Evolutionary conservation across 2,797 vertebrate species (phyloP), one percentile per base, ranked within the genome.

Genomic region (Adelosebastes latens): DNA sequence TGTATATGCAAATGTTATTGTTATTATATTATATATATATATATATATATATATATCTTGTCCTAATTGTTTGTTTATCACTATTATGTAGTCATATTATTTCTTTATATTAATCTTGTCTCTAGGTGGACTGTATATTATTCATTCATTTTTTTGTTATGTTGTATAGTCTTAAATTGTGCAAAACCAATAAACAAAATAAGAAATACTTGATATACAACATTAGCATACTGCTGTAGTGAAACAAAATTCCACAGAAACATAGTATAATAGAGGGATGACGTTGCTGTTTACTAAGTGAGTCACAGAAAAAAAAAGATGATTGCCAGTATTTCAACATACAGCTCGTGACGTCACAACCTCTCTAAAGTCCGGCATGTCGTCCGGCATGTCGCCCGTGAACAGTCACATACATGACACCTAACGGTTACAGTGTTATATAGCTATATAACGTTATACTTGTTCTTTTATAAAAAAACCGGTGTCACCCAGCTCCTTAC

Each of bases 261-360:
- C 16, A 42, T 6, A 22, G 7, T 9, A n/a, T 24, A 72, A 46
- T 4, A 10, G 5, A 36, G n/a, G 14, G 20, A 4, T 1, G 8
- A 36, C 1, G 9, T 42, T 29, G 24, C 9, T 20, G 49, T 9
- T 73, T 3, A 62, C 20, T 8, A 27, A 49, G 20, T 27, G 29
- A 60, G 22, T 56, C 42, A 63, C 13, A 46, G 7, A 66, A 65
- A 42, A 42, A 39, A 32, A 9, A 3, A 49, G 69, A 87, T 64
- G 42, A 25, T 59, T 16, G 20, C 49, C 71, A 27, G 34, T 60
- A 75, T 90, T 89, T 72, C 85, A 67, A 84, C 79, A 93, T 46
- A 16, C 58, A 88, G 91, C 75, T 80, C 61, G 77, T 95, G 93
- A 93, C 94, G 97, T 97, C 97, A 97, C 94, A 93, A 91, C 95